These are phyloP conservation scores for Equus quagga DNA, from an alignment of 2,113 vertebrate species.

Conservation along the genomic window DNA sequence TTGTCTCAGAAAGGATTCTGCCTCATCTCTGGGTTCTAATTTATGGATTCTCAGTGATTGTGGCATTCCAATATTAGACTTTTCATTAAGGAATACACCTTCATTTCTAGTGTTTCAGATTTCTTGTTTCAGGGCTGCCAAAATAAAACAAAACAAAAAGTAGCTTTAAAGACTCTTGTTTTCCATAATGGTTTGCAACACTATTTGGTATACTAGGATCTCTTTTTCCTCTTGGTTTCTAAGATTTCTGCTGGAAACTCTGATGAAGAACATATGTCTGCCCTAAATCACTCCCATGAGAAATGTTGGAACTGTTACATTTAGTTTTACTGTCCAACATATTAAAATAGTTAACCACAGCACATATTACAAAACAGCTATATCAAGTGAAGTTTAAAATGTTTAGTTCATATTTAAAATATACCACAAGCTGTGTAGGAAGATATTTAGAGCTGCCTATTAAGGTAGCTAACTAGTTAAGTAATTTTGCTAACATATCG, in stretches of 20 bases:
- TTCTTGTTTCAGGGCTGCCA: slow-evolving; percentile 64
- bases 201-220: slow-evolving; percentile 71
- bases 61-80: background rate
- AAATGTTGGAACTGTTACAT: slow-evolving; percentile 85
- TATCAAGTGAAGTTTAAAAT: slow-evolving; percentile 79
- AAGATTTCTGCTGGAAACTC: slow-evolving; percentile 83
- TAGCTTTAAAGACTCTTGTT: slow-evolving; percentile 70
- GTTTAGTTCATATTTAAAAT: slow-evolving; percentile 70
- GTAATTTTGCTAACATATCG: slow-evolving; percentile 37
- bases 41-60: background rate
- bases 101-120: slow-evolving; percentile 29
- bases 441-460: slow-evolving; percentile 35
- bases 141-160: slow-evolving; percentile 64
- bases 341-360: slow-evolving; percentile 81
- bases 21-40: background rate
- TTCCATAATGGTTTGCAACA: slow-evolving; percentile 72
- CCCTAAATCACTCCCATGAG: slow-evolving; percentile 84
- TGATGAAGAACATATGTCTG: slow-evolving; percentile 87
- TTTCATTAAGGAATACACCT: slow-evolving; percentile 39
- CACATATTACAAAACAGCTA: slow-evolving; percentile 81
- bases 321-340: slow-evolving; percentile 83
- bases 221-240: slow-evolving; percentile 80
- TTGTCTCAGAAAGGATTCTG: background rate
- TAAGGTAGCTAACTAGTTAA: slow-evolving; percentile 27
- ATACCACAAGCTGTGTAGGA: slow-evolving; percentile 63